Base-by-base conservation (phyloP, 2,797 vertebrate species). In the Amblyraja radiata region DNA sequence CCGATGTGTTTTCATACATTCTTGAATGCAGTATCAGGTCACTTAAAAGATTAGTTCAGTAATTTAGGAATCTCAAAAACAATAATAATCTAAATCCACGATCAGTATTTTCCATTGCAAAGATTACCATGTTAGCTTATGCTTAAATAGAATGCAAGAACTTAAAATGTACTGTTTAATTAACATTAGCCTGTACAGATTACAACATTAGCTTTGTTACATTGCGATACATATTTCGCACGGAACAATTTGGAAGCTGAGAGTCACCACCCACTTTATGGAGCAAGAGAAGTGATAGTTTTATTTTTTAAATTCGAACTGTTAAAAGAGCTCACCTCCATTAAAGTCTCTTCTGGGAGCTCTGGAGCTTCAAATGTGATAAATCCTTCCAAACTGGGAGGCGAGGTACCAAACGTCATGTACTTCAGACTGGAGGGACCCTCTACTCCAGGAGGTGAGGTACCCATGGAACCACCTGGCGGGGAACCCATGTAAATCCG, bases 301-400 rank as follows among this genome's bases (percentile, higher is more conserved):
- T 16, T 4, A 25, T 6, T 16, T 74, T 54, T 74, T 74, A 16
- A 74, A 58, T 58, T 92, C 63, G 25, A 90, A 73, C 65, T 6
- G 14, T 13, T 92, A n/a, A 13, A 46, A 16, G 90, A 74, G 25
- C 95, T 94, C 93, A 99, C 98, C 99, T 99, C 99, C 98, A 99
- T 99, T 93, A 99, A 96, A 0, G 98, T 99, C 95, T 99, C 98
- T 94, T 99, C 99, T 0, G 98, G 98, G 93, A 99, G 97, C 95
- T 99, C 99, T 0, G 98, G 99, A 81, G 98, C 98, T 96, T 99
- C 98, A 36, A 99, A 99, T 65, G 98, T 99, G 95, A 99, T 97
- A 94, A 99, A 98, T 14, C 98, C 98, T 92, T 99, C 98, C 93
- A 99, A 95, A 95, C 98, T 99, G 78, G 99, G 98, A 65, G 99